These are phyloP conservation scores for Drosophila subpulchrella DNA, from an alignment of 1,140 invertebrate species.

Conservation along the genomic window DNA sequence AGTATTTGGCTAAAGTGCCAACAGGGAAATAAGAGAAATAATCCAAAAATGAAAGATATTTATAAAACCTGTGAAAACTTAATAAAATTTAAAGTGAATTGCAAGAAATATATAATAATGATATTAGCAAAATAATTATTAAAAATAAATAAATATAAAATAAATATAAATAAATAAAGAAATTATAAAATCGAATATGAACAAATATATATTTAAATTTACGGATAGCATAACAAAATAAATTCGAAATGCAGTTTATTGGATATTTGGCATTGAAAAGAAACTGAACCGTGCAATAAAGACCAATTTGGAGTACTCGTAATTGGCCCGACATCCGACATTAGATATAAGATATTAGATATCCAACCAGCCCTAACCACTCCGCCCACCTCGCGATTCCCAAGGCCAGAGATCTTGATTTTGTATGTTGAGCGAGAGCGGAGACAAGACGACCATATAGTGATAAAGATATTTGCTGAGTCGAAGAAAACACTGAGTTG, in stretches of 20 bases:
- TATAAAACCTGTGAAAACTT: no score
- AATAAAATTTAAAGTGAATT: no score
- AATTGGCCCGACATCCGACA: slow-evolving; percentile 23
- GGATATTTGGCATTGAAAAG: slow-evolving; percentile 3
- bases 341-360: slow-evolving; percentile 1
- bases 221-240: background rate
- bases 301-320: slow-evolving; percentile 21
- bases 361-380: slow-evolving; percentile 27
- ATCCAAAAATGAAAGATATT: background rate
- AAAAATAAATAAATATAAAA: no score
- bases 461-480: slow-evolving; percentile 53
- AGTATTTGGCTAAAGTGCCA: background rate
- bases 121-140: no score
- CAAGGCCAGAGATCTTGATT: slow-evolving; percentile 26
- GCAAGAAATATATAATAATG: no score
- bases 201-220: no score
- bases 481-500: slow-evolving; percentile 22
- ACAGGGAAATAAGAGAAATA: background rate
- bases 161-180: no score
- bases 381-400: slow-evolving; percentile 12
- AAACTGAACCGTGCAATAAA: slow-evolving; percentile 30
- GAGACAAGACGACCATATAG: background rate
- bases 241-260: background rate
- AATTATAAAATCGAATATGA: no score
- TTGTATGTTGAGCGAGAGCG: background rate